These are phyloP conservation scores for Limosa lapponica DNA, from an alignment of 2,797 vertebrate genomes.

Conservation along the genomic window DNA sequence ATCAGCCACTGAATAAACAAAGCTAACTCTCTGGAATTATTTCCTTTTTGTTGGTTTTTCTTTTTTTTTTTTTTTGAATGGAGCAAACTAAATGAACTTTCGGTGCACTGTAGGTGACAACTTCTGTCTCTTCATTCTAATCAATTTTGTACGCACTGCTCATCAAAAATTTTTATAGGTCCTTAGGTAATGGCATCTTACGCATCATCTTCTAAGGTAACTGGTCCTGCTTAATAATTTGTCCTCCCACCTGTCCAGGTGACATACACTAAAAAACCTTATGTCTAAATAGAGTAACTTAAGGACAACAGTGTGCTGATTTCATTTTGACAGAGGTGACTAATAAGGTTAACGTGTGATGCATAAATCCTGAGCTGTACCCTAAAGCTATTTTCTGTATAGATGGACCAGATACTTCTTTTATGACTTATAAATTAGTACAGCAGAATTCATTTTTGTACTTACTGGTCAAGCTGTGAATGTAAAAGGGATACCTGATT, in stretches of 20 bases:
- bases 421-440: background rate
- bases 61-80: background rate
- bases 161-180: background rate
- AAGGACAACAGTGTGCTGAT: background rate
- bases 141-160: background rate
- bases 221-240: background rate
- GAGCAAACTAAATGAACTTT: background rate
- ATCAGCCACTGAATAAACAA: conserved; percentile 60
- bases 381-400: background rate
- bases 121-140: background rate
- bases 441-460: background rate
- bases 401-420: background rate
- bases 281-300: background rate
- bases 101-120: background rate
- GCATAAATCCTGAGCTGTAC: background rate
- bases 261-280: background rate
- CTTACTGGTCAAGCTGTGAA: background rate
- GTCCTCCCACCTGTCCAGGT: background rate
- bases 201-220: background rate
- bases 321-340: background rate
- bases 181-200: background rate
- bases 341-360: background rate
- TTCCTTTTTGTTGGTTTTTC: background rate
- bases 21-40: background rate
- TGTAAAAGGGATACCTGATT: background rate